Base-by-base conservation (phyloP, 2,113 vertebrate species). In the Talpa occidentalis region DNA sequence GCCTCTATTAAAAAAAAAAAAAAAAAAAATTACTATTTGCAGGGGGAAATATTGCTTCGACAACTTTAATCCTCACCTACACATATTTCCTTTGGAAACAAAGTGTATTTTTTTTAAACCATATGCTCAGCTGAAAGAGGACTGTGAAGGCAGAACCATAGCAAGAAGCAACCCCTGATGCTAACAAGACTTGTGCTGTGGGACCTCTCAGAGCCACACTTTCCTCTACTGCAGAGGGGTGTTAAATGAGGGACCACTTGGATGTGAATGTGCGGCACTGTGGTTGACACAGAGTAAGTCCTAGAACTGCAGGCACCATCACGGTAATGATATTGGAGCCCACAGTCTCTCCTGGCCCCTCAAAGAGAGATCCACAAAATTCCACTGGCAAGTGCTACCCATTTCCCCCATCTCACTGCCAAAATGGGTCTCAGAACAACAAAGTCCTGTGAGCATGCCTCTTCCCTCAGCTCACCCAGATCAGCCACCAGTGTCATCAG, bases 11-110 rank as follows among this genome's bases (percentile, higher is more conserved):
- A n/a, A n/a, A n/a, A n/a, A n/a, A n/a, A n/a, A n/a, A n/a, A n/a
- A n/a, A n/a, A n/a, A n/a, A n/a, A n/a, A n/a, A n/a, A n/a, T n/a
- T n/a, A n/a, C n/a, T 94, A 91, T 89, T 83, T 94, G 74, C 24
- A 64, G 84, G 37, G 26, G 19, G 16, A 64, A 85, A 70, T 10
- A 44, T 0, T 79, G 90, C 89, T 86, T 79, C 67, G 42, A 60
- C 44, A 52, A 85, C 69, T 64, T 82, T 24, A 40, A 84, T 59
- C 86, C 74, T 94, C 88, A 89, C 89, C 69, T 88, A 56, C 24
- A 83, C 21, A 37, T 8, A 37, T 17, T 87, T 94, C 88, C 89
- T 93, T 8, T 44, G 47, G 82, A 91, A 66, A n/a, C 70, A 49
- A 56, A 52, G 52, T 0, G 2, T 30, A 8, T n/a, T 76, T 74